These are phyloP conservation scores for Helostoma temminkii DNA, from an alignment of 2,797 vertebrate genomes.

Conservation along the genomic window DNA sequence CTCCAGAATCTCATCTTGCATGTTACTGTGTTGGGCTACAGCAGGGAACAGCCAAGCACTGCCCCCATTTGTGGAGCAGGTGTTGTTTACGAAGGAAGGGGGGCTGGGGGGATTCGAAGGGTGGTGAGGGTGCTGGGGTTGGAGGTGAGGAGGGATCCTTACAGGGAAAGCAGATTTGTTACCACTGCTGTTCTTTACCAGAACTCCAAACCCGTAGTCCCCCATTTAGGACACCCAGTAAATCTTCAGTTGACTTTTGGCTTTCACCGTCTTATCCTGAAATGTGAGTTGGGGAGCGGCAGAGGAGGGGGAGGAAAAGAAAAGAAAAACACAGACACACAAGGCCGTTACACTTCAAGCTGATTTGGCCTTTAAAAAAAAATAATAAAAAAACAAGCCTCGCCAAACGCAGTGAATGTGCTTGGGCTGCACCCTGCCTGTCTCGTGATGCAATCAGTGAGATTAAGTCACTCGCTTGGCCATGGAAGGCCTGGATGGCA, in stretches of 20 bases:
- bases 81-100: slow-evolving; percentile 97
- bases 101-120: slow-evolving; percentile 92
- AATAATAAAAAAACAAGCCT: slow-evolving; percentile 33
- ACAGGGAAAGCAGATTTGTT: slow-evolving; percentile 99
- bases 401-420: slow-evolving; percentile 62
- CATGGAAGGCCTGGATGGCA: slow-evolving; percentile 73
- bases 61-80: slow-evolving; percentile 96
- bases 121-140: slow-evolving; percentile 94
- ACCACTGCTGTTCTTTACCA: slow-evolving; percentile 98
- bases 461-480: slow-evolving; percentile 75
- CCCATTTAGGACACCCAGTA: slow-evolving; percentile 94
- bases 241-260: slow-evolving; percentile 77
- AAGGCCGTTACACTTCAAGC: slow-evolving; percentile 56
- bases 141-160: slow-evolving; percentile 98
- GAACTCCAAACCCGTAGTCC: slow-evolving; percentile 99
- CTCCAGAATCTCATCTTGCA: slow-evolving; percentile 99
- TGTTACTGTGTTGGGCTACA: slow-evolving; percentile 94
- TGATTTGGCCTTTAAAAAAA: slow-evolving; percentile 43
- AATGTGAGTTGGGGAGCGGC: slow-evolving; percentile 15
- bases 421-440: slow-evolving; percentile 74
- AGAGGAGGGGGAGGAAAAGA: not conserved
- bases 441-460: slow-evolving; percentile 82
- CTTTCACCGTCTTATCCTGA: slow-evolving; percentile 76
- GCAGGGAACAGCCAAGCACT: slow-evolving; percentile 98
- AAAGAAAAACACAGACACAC: slow-evolving; percentile 34